Base-by-base conservation (phyloP, 2,888 invertebrate species). In the Cephus rjabovi region DNA sequence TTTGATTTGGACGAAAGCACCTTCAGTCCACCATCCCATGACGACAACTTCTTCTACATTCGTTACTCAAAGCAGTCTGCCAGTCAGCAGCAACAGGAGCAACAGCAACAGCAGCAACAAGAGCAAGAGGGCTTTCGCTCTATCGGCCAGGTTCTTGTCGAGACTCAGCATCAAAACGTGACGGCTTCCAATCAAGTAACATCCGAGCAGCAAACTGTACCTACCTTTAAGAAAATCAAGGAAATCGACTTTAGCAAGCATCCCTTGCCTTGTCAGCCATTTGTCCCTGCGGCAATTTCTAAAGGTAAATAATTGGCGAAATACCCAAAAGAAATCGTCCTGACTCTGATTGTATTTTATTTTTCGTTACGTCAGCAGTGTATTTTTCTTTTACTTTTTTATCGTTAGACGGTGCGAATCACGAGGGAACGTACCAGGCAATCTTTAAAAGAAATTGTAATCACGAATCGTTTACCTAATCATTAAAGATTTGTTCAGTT, bases 41-140 rank as follows among this genome's bases (percentile, higher is more conserved):
- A 96, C 90, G 96, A 96, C 87, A 95, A 94, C 76, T 96, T 96
- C 89, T 95, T 95, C 90, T 94, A 94, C 89, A 94, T 95, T 84
- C 93, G 95, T 76, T 95, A 95, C 89, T 81, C 88, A 9, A 90
- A 88, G 73, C 4, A 71, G 3, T 77, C 83, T 23, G 81, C 83
- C 69, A 80, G 74, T 75, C 81, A 33, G 56, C 79, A 76, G 35
- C 74, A 56, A 11, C 76, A 80, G 1, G 70, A 86, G 35, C 84
- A 88, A 34, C 82, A 83, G 71, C 80, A 74, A 75, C 81, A 31
- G 68, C 79, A 76, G 35, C 74, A 37, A 15, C 76, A 80, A 1
- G 73, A 86, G 34, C 84, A 88, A 34, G 40, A 56, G 9, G 86
- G 86, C 68, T 90, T 88, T 79, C 86, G 84, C 70, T 83, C 86